Conservation (phyloP, 2,797 vertebrate genomes). For the Gymnothorax javanicus region DNA sequence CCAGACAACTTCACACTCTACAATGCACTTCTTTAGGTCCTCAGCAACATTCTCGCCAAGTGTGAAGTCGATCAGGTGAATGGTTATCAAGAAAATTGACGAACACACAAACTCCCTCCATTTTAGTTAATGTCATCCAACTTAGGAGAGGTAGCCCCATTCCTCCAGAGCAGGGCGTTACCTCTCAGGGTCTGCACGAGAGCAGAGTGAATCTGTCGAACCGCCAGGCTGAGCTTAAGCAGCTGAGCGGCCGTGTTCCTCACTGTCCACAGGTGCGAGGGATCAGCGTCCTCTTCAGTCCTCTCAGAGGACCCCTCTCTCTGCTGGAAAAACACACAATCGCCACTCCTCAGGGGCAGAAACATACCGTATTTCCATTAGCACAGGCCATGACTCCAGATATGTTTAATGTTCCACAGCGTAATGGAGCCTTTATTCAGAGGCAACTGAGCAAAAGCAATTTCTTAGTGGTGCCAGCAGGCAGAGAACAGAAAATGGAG, state of each 20-base stretch:
- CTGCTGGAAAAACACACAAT: constrained; percentile 63
- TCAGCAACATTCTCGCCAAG: too few relatives aligned
- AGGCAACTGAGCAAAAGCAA: constrained; percentile 11
- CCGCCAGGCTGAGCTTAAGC: constrained; percentile 75
- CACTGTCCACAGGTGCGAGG: constrained; percentile 61
- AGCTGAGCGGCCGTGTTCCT: constrained; percentile 65
- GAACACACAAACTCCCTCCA: too few relatives aligned
- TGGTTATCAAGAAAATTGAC: neutral
- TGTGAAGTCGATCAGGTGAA: too few relatives aligned
- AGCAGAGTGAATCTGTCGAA: constrained; percentile 69
- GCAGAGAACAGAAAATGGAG: neutral
- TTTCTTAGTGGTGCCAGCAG: neutral
- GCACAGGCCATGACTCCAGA: neutral
- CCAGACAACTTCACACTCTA: too few relatives aligned
- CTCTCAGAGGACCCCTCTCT: constrained; percentile 50
- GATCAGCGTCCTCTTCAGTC: constrained; percentile 46
- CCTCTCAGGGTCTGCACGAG: constrained; percentile 74
- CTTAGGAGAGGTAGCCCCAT: neutral
- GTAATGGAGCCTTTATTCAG: constrained; percentile 9
- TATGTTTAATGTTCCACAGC: constrained; percentile 11
- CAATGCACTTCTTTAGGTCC: too few relatives aligned
- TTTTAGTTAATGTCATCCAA: neutral
- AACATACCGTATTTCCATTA: constrained; percentile 16
- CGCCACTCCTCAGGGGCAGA: neutral
- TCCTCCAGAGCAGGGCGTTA: constrained; percentile 46